Conservation (phyloP, 2,888 invertebrate genomes). For the Cryptocheilus praepositus region DNA sequence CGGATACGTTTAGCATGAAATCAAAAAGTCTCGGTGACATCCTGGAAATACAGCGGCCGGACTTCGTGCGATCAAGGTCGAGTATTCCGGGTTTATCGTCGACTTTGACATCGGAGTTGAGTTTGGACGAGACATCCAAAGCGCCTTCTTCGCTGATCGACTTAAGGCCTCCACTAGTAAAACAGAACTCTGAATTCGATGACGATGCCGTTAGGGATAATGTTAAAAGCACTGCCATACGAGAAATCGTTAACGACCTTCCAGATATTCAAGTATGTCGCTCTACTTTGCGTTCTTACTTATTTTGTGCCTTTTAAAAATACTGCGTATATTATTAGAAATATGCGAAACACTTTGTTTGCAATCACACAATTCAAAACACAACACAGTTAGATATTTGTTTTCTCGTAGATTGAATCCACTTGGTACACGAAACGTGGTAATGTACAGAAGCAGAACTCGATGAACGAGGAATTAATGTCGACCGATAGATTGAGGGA, state of each 20-base stretch:
- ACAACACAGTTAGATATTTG: neutral
- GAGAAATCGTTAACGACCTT: constrained; percentile 72
- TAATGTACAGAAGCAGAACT: constrained; percentile 87
- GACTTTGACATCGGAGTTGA: constrained; percentile 60
- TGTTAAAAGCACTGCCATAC: constrained; percentile 78
- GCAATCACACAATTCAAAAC: too few species aligned
- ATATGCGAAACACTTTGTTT: neutral
- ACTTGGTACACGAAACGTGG: constrained; percentile 69
- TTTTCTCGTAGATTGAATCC: constrained; percentile 13
- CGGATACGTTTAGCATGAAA: constrained; percentile 80
- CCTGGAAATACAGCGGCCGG: constrained; percentile 83
- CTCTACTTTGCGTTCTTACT: neutral
- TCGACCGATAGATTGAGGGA: constrained; percentile 89
- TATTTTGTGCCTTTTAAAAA: too few species aligned
- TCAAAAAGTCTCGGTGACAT: constrained; percentile 91
- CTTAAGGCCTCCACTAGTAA: constrained; percentile 84
- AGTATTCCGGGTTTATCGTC: constrained; percentile 82
- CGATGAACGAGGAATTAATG: constrained; percentile 92
- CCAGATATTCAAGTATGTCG: constrained; percentile 78
- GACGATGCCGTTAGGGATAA: constrained; percentile 74
- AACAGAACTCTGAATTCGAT: constrained; percentile 90
- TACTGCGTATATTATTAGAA: neutral
- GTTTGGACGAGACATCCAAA: constrained; percentile 53
- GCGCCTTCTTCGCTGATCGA: constrained; percentile 58
- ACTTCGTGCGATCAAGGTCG: constrained; percentile 85